Evolutionary conservation across 2,888 invertebrate genomes (phyloP).

Genomic region (Melieria omissa): DNA sequence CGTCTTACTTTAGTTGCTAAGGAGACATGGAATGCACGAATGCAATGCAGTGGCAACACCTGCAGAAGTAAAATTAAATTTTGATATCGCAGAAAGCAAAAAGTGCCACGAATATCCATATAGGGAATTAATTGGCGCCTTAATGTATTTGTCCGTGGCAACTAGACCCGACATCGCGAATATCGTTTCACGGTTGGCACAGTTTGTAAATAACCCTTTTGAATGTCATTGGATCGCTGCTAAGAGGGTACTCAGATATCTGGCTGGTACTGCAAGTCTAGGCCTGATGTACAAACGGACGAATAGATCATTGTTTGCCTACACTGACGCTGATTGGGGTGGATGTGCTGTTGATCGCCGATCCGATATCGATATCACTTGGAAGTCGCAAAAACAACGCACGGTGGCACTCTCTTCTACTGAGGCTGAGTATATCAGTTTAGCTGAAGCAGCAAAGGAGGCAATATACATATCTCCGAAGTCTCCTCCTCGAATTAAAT

Average conservation of each 20-base stretch:
- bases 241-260: slow-evolving; percentile 20
- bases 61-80: slow-evolving; percentile 27
- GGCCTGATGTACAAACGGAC: slow-evolving; percentile 14
- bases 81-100: not conserved
- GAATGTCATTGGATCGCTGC: slow-evolving; percentile 16
- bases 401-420: slow-evolving; percentile 29
- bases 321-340: slow-evolving; percentile 41
- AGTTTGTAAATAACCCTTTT: not conserved
- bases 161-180: slow-evolving; percentile 43
- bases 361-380: slow-evolving; percentile 14
- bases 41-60: slow-evolving; percentile 34
- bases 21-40: slow-evolving; percentile 31
- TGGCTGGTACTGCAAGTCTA: not conserved
- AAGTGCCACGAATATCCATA: slow-evolving; percentile 21
- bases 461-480: slow-evolving; percentile 28
- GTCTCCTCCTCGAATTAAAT: slow-evolving; percentile 25
- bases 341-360: slow-evolving; percentile 34
- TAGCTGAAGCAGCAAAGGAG: slow-evolving; percentile 30
- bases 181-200: slow-evolving; percentile 6
- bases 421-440: slow-evolving; percentile 30
- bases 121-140: slow-evolving; percentile 31
- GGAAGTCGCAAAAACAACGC: slow-evolving; percentile 21
- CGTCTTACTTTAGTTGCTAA: slow-evolving; percentile 12
- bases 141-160: slow-evolving; percentile 43
- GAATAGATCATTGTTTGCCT: slow-evolving; percentile 31